Evolutionary conservation across 2,797 vertebrate species (phyloP).

Genomic region (Diceros bicornis): DNA sequence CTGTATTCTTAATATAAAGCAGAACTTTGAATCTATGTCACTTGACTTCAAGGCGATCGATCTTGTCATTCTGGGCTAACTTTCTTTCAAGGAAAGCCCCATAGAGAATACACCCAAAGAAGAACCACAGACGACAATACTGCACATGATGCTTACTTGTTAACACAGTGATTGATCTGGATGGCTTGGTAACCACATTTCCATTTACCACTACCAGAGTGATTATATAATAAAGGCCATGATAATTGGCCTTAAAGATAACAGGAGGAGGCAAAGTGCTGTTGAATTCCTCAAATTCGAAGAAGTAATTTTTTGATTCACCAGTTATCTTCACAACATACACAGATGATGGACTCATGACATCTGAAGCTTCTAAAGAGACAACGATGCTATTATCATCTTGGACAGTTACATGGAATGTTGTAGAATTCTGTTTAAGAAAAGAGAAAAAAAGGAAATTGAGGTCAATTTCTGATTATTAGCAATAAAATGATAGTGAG

Average conservation of each 20-base stretch:
- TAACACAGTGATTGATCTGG: slow-evolving; percentile 92
- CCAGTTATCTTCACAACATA: slow-evolving; percentile 95
- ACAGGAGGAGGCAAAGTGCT: slow-evolving; percentile 90
- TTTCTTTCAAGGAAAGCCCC: not conserved
- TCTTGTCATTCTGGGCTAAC: not conserved
- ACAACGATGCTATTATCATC: slow-evolving; percentile 91
- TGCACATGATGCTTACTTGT: slow-evolving; percentile 92
- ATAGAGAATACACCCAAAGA: not conserved
- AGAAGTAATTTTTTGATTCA: slow-evolving; percentile 93
- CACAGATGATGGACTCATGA: slow-evolving; percentile 90
- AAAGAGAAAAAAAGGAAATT: slow-evolving; percentile 72
- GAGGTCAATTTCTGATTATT: slow-evolving; percentile 41
- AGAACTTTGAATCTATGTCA: not conserved
- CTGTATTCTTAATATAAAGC: not conserved
- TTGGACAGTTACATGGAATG: slow-evolving; percentile 92
- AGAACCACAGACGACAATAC: not conserved
- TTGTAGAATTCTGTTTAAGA: slow-evolving; percentile 87
- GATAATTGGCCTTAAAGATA: slow-evolving; percentile 94
- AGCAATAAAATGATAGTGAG: not conserved
- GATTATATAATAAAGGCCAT: slow-evolving; percentile 95
- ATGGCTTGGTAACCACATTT: slow-evolving; percentile 91
- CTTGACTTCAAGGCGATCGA: not conserved
- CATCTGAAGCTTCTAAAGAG: slow-evolving; percentile 93
- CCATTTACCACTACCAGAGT: slow-evolving; percentile 92
- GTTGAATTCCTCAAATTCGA: slow-evolving; percentile 93